Percentiles rank a stretch among this genome's conserved stretches.
Evolutionary conservation across 1,140 invertebrate species (phyloP).

Genomic region (Papilio polytes): DNA sequence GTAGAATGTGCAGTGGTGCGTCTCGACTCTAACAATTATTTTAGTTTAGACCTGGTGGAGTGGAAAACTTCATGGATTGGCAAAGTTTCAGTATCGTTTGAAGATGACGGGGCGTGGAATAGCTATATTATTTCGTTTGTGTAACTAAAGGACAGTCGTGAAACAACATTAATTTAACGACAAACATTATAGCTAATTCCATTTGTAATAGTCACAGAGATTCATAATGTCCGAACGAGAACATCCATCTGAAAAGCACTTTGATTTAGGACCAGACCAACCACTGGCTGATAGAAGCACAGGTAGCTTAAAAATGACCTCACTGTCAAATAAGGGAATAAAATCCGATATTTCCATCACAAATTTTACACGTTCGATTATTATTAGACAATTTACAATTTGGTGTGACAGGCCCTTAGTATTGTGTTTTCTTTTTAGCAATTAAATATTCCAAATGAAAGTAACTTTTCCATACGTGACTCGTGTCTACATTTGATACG

Average conservation of each 20-base stretch:
- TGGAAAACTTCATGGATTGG: conserved; percentile 61
- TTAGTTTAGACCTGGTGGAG: conserved; percentile 59
- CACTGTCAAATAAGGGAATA: too few species aligned
- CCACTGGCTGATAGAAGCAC: too few species aligned
- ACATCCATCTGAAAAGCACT: too few species aligned
- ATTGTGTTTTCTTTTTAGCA: too few species aligned
- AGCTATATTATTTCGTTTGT: conserved; percentile 33
- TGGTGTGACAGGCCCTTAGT: too few species aligned
- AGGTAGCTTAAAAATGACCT: too few species aligned
- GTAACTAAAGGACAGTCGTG: neutral
- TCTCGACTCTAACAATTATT: conserved; percentile 63
- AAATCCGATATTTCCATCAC: too few species aligned
- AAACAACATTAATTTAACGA: neutral
- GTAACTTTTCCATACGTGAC: neutral
- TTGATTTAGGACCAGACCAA: too few species aligned
- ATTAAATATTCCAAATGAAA: neutral
- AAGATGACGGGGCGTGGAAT: conserved; percentile 41
- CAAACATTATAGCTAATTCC: neutral
- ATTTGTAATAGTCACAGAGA: too few species aligned
- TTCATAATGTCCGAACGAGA: too few species aligned
- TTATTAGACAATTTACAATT: too few species aligned
- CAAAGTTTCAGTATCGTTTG: conserved; percentile 54
- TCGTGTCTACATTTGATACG: neutral
- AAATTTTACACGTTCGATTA: too few species aligned
- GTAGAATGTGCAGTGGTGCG: conserved; percentile 54